phyloP scores from a whole-genome alignment of 2,797 vertebrate genomes.

The Sardinella longiceps region DNA sequence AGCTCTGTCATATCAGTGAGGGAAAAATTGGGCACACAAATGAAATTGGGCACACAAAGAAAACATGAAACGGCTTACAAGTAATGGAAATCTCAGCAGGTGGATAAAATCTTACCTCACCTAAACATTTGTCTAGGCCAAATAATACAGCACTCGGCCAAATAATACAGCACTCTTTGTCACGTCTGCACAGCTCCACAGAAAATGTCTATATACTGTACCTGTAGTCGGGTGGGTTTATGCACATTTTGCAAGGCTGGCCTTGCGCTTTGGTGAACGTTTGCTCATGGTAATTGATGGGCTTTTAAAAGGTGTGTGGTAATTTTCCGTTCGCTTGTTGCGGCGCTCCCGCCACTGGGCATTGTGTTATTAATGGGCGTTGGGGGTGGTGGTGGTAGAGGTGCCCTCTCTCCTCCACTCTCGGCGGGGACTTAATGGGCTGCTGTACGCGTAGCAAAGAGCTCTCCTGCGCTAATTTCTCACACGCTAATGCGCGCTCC shows the following conservation, averaged over 20 bases:
- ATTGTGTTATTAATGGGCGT: background rate
- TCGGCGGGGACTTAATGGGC: conserved; percentile 70
- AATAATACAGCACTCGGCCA: too few relatives aligned
- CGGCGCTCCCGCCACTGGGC: background rate
- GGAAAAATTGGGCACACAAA: background rate
- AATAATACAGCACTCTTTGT: background rate
- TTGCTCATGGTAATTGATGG: conserved; percentile 6
- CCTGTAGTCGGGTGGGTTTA: background rate
- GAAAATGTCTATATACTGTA: background rate
- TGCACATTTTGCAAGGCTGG: background rate
- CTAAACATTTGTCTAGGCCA: background rate
- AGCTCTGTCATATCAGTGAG: background rate
- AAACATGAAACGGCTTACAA: background rate
- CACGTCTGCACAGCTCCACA: background rate
- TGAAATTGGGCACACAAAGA: background rate
- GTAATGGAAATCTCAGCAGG: background rate
- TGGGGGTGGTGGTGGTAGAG: background rate
- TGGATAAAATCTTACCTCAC: background rate
- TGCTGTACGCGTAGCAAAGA: background rate
- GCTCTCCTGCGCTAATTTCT: background rate
- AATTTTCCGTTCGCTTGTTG: conserved; percentile 6
- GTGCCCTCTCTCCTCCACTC: background rate
- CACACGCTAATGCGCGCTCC: background rate
- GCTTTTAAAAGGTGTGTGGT: conserved; percentile 1
- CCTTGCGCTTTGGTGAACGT: background rate